Base-by-base conservation (phyloP, 2,888 invertebrate genomes). In the Notocelia uddmanniana region DNA sequence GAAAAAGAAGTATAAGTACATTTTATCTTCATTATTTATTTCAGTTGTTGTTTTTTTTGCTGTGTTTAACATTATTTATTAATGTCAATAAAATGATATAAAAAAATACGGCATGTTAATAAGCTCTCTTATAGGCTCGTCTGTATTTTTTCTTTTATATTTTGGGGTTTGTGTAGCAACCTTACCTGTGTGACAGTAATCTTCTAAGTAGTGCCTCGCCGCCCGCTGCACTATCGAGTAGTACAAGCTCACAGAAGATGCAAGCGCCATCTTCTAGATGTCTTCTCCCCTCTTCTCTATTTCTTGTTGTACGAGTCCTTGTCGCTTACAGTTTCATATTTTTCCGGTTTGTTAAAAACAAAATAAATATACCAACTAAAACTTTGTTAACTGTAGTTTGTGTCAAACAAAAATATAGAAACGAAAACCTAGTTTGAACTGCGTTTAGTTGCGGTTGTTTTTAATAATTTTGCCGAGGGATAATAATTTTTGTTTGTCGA, bases 181-280 rank as follows among this genome's bases (percentile, higher is more conserved):
- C 94, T 91, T 89, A 95, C 95, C 95, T 89, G 95, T 95, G 81
- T 95, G 95, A 89, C 95, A 95, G 84, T 95, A 95, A 85, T 95
- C 95, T 94, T 95, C 95, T 82, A 95, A 88, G 84, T 95, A 95
- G 87, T 95, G 95, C 86, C 95, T 94, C 80, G 95, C 95, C 77
- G 95, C 95, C 81, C 95, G 94, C 91, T 95, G 95, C 90, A 95
- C 95, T 89, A 95, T 95, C 81, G 95, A 95, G 91, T 95, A 95
- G 90, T 95, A 95, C 81, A 95, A 90, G 92, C 95, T 95, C 89
- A 95, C 95, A 90, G 95, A 95, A 87, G 95, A 95, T 84, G 95
- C 95, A 78, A 95, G 93, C 88, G 94, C 94, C 94, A 94, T 94
- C 82, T 89, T 93, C 85, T 88, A 37, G 77, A 83, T 84, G 77